A percentile compares a stretch with the other conserved stretches of the same genome.
Evolutionary conservation across 2,113 vertebrate species (phyloP).

Genomic region (Seriola dumerili): DNA sequence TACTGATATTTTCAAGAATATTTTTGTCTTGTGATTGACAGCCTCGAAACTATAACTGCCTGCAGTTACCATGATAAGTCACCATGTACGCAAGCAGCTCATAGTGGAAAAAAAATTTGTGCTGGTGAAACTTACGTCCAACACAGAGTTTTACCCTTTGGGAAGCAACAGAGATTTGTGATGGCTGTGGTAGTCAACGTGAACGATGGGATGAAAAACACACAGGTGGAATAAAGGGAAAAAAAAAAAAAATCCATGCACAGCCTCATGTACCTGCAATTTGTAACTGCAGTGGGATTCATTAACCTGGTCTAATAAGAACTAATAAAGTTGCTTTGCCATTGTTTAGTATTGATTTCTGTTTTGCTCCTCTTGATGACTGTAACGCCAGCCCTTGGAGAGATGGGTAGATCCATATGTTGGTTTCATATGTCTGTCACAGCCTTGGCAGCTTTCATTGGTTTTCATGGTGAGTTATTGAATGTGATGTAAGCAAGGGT

Average conservation of each 20-base stretch:
- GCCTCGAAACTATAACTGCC: neutral
- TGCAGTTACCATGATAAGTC: constrained; percentile 41
- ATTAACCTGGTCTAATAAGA: constrained; percentile 66
- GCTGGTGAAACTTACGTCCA: constrained; percentile 27
- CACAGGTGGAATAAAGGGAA: constrained; percentile 34
- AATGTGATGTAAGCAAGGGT: constrained; percentile 65
- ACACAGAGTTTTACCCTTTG: constrained; percentile 21
- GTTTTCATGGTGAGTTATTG: constrained; percentile 70
- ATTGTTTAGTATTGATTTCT: constrained; percentile 67
- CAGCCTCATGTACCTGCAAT: constrained; percentile 22
- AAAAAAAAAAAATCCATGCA: constrained; percentile 27
- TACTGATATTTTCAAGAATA: neutral
- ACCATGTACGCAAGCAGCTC: constrained; percentile 30
- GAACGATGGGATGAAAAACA: constrained; percentile 57
- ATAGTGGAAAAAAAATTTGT: constrained; percentile 10
- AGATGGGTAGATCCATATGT: constrained; percentile 47
- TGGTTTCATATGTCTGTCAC: constrained; percentile 73
- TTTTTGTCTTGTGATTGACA: constrained; percentile 26
- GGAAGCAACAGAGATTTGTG: constrained; percentile 23
- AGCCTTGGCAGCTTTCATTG: constrained; percentile 53
- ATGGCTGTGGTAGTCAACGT: constrained; percentile 18
- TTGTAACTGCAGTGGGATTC: constrained; percentile 51
- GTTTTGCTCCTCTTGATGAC: constrained; percentile 28
- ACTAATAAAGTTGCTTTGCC: constrained; percentile 68
- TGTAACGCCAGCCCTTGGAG: constrained; percentile 14